Evolutionary conservation across 1,140 invertebrate species (phyloP).

Genomic region (Tribolium castaneum): DNA sequence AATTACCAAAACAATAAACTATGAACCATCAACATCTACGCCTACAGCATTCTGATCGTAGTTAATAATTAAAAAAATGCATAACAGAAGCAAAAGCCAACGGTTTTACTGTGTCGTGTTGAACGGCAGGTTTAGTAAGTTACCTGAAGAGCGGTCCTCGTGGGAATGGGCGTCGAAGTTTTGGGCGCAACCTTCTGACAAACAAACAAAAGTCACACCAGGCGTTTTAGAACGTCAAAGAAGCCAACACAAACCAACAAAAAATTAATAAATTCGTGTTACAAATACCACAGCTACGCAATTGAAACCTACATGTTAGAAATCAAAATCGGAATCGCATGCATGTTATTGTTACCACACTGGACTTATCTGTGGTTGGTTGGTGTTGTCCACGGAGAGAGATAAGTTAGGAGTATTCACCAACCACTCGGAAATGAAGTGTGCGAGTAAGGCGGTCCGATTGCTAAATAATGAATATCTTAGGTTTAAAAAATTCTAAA

Average conservation of each 20-base stretch:
- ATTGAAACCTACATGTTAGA: neutral
- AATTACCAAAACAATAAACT: constrained; percentile 13
- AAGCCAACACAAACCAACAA: constrained; percentile 43
- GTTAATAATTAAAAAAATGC: constrained; percentile 22
- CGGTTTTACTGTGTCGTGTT: constrained; percentile 15
- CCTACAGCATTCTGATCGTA: neutral
- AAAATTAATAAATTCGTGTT: constrained; percentile 36
- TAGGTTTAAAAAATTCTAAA: too few species aligned
- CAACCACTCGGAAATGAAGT: too few species aligned
- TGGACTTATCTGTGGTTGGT: constrained; percentile 47
- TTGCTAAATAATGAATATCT: too few species aligned
- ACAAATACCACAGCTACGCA: neutral
- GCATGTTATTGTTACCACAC: neutral
- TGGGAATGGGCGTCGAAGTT: constrained; percentile 54
- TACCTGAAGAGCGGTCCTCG: constrained; percentile 62
- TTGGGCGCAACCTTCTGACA: constrained; percentile 57
- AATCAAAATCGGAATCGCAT: neutral
- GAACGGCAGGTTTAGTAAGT: constrained; percentile 52
- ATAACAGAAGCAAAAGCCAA: constrained; percentile 5
- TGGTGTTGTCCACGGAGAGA: constrained; percentile 53
- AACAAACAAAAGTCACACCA: constrained; percentile 47
- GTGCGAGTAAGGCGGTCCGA: too few species aligned
- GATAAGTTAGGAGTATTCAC: too few species aligned
- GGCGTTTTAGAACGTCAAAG: constrained; percentile 18
- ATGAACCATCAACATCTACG: constrained; percentile 23